Evolutionary conservation across 2,797 vertebrate species (phyloP).

Genomic region (Crossoptilon crossoptilon): DNA sequence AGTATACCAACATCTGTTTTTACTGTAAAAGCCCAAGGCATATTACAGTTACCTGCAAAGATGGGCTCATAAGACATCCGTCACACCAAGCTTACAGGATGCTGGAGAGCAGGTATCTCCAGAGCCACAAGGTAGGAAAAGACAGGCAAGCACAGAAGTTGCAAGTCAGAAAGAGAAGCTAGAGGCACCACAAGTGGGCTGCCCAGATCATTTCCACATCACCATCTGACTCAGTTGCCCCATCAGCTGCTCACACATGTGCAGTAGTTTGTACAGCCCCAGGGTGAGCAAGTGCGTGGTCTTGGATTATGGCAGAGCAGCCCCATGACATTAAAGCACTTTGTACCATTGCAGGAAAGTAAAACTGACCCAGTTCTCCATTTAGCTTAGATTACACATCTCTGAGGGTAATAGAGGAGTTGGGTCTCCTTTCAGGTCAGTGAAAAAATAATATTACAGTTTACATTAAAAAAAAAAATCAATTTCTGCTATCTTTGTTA

Average conservation of each 20-base stretch:
- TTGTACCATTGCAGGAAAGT: background rate
- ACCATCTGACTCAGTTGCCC: background rate
- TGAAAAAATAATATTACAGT: background rate
- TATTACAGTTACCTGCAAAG: background rate
- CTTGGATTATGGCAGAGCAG: background rate
- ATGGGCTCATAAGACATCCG: background rate
- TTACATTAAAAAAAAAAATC: background rate
- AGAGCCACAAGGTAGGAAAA: background rate
- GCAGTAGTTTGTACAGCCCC: background rate
- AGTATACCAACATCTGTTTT: background rate
- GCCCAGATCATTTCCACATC: background rate
- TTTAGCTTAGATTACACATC: background rate
- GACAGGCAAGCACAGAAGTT: background rate
- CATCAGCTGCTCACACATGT: no score
- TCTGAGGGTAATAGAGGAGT: background rate
- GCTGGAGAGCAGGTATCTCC: background rate
- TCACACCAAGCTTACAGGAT: background rate
- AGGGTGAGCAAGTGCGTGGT: background rate
- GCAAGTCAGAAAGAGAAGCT: background rate
- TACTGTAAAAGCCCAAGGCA: background rate
- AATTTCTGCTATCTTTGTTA: background rate
- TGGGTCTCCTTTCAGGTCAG: background rate
- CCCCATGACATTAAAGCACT: background rate
- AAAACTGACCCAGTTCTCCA: background rate
- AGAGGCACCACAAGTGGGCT: background rate